Percentiles rank a stretch among this genome's conserved stretches.
These are phyloP conservation scores for Oscheius myriophilus DNA, from an alignment of 2,888 invertebrate species.

Conservation along the genomic window DNA sequence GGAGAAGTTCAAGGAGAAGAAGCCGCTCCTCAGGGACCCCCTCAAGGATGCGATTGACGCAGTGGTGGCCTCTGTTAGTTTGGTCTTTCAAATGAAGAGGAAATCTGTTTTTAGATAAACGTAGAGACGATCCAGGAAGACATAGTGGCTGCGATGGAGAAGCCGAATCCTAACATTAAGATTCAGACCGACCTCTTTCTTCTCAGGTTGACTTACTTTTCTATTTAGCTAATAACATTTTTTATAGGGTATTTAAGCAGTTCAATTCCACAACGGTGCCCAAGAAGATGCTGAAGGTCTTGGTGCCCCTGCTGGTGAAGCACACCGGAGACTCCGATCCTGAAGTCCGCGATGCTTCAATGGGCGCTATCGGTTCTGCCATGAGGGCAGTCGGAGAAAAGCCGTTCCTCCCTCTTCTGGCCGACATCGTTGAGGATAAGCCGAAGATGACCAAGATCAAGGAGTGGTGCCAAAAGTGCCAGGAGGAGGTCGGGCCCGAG, in stretches of 20 bases:
- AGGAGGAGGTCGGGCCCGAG: slow-evolving; percentile 43
- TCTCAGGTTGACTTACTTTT: slow-evolving; percentile 36
- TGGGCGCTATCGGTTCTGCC: slow-evolving; percentile 90
- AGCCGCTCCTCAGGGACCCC: slow-evolving; percentile 85
- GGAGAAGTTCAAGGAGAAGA: slow-evolving; percentile 98
- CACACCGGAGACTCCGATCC: slow-evolving; percentile 79
- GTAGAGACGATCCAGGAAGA: slow-evolving; percentile 79
- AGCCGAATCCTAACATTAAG: slow-evolving; percentile 73
- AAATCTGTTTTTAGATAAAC: slow-evolving; percentile 72
- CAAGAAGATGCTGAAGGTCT: slow-evolving; percentile 73
- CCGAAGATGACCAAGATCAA: slow-evolving; percentile 76
- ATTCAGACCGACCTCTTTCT: slow-evolving; percentile 71
- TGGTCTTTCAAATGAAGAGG: background rate
- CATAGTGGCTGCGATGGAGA: slow-evolving; percentile 82
- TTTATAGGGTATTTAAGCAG: slow-evolving; percentile 36
- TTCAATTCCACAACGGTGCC: slow-evolving; percentile 69
- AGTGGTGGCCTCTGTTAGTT: slow-evolving; percentile 27
- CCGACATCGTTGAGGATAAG: slow-evolving; percentile 56
- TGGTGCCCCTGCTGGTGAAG: slow-evolving; percentile 66
- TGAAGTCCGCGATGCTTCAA: slow-evolving; percentile 88
- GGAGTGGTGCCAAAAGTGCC: slow-evolving; percentile 89
- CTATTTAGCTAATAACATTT: no score
- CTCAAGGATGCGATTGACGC: slow-evolving; percentile 90
- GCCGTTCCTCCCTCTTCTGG: slow-evolving; percentile 75
- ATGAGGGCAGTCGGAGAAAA: slow-evolving; percentile 94